These are phyloP conservation scores for Maconellicoccus hirsutus DNA, from an alignment of 1,140 invertebrate genomes.

Conservation along the genomic window DNA sequence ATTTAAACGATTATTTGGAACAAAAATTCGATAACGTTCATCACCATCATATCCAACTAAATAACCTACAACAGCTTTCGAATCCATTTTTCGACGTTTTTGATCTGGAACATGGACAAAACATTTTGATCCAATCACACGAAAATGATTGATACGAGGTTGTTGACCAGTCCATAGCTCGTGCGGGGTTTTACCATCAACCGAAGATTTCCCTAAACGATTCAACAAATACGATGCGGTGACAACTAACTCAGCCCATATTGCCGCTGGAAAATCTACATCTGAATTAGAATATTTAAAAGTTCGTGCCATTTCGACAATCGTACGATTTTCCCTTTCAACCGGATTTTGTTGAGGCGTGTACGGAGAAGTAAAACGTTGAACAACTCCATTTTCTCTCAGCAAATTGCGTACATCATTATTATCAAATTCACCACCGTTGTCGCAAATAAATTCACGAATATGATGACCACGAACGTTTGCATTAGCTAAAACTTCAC, in stretches of 20 bases:
- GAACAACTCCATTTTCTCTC: neutral
- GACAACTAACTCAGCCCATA: constrained; percentile 30
- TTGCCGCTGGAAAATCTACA: constrained; percentile 18
- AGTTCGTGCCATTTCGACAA: constrained; percentile 31
- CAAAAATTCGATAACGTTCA: too few species aligned
- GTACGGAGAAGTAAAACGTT: constrained; percentile 22
- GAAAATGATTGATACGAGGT: constrained; percentile 26
- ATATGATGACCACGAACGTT: too few species aligned
- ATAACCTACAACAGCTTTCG: constrained; percentile 24
- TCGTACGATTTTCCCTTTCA: constrained; percentile 34
- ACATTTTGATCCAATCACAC: constrained; percentile 33
- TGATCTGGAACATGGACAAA: constrained; percentile 34
- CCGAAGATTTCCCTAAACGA: constrained; percentile 29
- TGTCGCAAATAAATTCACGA: too few species aligned
- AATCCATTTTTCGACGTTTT: constrained; percentile 33
- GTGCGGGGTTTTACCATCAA: constrained; percentile 27
- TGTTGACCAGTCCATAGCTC: constrained; percentile 27
- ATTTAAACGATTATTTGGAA: too few species aligned
- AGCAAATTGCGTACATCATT: too few species aligned
- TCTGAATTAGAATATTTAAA: constrained; percentile 24
- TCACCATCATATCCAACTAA: too few species aligned
- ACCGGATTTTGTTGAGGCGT: constrained; percentile 24
- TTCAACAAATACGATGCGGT: constrained; percentile 35
- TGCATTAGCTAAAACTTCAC: too few species aligned
- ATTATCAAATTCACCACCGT: too few species aligned